phyloP scores from a whole-genome alignment of 2,888 invertebrate genomes.

The Troilus luridus region DNA sequence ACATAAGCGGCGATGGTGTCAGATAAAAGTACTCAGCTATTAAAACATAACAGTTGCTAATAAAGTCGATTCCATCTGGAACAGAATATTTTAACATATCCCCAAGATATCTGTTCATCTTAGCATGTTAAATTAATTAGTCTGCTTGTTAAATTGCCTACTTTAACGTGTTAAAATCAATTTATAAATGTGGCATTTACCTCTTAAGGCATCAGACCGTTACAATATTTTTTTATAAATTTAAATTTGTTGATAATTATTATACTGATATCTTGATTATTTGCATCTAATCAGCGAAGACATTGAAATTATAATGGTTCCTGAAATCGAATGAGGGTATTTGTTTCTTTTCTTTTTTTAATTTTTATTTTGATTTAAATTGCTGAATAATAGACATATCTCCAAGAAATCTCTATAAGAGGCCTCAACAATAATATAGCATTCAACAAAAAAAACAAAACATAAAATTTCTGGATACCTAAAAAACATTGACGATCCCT shows the following conservation, averaged over 20 bases:
- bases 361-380: too few species aligned
- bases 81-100: neutral
- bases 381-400: too few species aligned
- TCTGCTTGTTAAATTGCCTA: neutral
- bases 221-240: neutral
- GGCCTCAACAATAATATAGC: too few species aligned
- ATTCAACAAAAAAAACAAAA: too few species aligned
- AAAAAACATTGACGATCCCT: too few species aligned
- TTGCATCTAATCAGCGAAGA: neutral
- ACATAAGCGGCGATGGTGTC: neutral
- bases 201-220: neutral
- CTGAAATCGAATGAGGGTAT: neutral
- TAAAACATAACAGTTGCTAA: neutral
- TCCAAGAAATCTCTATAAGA: too few species aligned
- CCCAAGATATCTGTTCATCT: conserved; percentile 1
- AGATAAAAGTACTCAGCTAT: neutral
- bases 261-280: neutral
- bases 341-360: too few species aligned
- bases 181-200: conserved; percentile 16
- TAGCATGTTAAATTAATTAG: conserved; percentile 7
- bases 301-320: neutral
- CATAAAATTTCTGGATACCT: too few species aligned
- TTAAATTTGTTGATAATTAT: neutral
- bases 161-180: neutral
- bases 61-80: neutral